Evolutionary conservation across 2,113 vertebrate species (phyloP), one percentile per base, ranked within the genome.

Genomic region (Cebidichthys violaceus): DNA sequence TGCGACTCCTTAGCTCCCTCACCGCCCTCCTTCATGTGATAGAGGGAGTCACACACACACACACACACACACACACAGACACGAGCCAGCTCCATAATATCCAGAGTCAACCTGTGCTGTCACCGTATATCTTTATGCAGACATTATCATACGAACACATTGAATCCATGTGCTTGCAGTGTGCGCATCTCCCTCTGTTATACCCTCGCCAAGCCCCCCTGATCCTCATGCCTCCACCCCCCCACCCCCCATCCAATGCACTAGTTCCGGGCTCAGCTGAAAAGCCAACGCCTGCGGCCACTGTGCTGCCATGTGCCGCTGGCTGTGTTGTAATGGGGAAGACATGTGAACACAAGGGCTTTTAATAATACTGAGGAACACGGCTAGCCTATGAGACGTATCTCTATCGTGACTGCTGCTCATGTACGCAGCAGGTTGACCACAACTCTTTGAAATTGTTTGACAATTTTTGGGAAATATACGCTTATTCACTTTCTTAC

Each of bases 181-280:
- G 62, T 50, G 77, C 85, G 77, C 85, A 82, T 86, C 79, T 81
- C 68, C 79, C 75, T 70, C 69, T 76, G 64, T 64, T 66, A 76
- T 33, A 73, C 77, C 64, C 57, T 54, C 45, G 33, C 74, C 41
- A 61, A 77, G 1, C 62, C 74, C 81, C 81, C 45, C 74, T 39
- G 74, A 84, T 82, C 87, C 43, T 15, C 43, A 4, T 15, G 13
- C 43, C 43, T 13, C 39, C 7, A 9, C 10, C 41, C 86, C 65
- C 78, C 75, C 69, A 33, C 65, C 3, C 43, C 9, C n/a, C 80
- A 72, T 77, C 43, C 81, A 85, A 71, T 85, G 76, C 89, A 81
- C 88, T 92, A 90, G 88, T 91, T 93, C 87, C 91, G 80, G 81
- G 85, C 89, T 93, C 84, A 90, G 90, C 91, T 94, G 90, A 94